Conservation (phyloP, 2,888 invertebrate genomes). For the Agrochola macilenta region DNA sequence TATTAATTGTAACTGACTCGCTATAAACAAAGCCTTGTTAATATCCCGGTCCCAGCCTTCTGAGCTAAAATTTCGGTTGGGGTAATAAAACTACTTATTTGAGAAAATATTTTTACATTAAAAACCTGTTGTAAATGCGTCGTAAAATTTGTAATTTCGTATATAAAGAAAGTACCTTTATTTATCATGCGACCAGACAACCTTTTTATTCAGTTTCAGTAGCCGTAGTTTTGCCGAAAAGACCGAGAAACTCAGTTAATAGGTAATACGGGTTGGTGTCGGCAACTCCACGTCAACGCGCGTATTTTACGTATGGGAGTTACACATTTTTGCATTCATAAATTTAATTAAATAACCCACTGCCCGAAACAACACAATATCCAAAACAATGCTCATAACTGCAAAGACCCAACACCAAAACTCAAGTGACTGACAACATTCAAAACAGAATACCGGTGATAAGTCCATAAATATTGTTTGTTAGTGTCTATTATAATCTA, state of each 20-base stretch:
- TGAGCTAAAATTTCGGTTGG: neutral
- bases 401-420: neutral
- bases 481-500: neutral
- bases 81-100: constrained; percentile 8
- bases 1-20: constrained; percentile 43
- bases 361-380: neutral
- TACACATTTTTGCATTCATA: too few species aligned
- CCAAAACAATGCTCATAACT: neutral
- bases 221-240: neutral
- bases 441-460: neutral
- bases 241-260: neutral
- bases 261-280: neutral
- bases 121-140: neutral
- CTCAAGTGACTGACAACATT: neutral
- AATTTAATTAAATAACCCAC: neutral
- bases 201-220: constrained; percentile 2
- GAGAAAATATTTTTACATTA: constrained; percentile 10
- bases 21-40: constrained; percentile 42
- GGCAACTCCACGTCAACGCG: neutral
- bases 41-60: constrained; percentile 16
- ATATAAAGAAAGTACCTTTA: neutral
- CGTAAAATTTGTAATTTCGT: neutral
- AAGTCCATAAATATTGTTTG: neutral
- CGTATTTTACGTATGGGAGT: neutral
- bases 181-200: neutral